Evolutionary conservation across 2,888 invertebrate genomes (phyloP).

Genomic region (Agonopterix subpropinquella): DNA sequence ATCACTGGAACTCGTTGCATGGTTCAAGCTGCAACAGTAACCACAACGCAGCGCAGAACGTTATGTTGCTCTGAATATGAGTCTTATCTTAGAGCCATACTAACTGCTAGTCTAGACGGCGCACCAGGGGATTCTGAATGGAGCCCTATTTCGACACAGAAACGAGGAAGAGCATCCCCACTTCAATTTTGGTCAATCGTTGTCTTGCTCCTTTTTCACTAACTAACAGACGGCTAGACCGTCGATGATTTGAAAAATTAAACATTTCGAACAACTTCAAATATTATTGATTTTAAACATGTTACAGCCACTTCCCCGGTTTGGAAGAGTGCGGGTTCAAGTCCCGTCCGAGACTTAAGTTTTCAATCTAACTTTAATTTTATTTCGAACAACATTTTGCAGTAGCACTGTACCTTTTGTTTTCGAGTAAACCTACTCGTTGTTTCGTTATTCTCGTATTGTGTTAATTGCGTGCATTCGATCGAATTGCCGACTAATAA

Average conservation of each 20-base stretch:
- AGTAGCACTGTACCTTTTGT: conserved; percentile 10
- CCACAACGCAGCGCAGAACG: not conserved
- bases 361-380: no score
- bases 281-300: no score
- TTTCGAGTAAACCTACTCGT: conserved; percentile 9
- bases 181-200: conserved; percentile 2
- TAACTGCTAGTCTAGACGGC: conserved; percentile 48
- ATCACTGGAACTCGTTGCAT: no score
- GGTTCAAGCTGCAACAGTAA: not conserved
- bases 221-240: no score
- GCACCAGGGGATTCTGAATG: conserved; percentile 26
- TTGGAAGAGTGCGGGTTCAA: no score
- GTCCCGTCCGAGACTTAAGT: no score
- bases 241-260: no score
- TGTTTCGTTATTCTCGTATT: conserved; percentile 8
- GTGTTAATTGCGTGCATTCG: conserved; percentile 40
- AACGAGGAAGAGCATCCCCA: conserved; percentile 20
- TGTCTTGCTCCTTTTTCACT: not conserved
- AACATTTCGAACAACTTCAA: no score
- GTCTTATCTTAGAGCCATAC: conserved; percentile 19
- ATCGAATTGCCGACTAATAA: conserved; percentile 41
- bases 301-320: no score
- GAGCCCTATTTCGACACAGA: conserved; percentile 22
- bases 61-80: conserved; percentile 13
- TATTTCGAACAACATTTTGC: no score